phyloP scores from a whole-genome alignment of 2,888 invertebrate genomes.

The Megaustenia siamemsis region DNA sequence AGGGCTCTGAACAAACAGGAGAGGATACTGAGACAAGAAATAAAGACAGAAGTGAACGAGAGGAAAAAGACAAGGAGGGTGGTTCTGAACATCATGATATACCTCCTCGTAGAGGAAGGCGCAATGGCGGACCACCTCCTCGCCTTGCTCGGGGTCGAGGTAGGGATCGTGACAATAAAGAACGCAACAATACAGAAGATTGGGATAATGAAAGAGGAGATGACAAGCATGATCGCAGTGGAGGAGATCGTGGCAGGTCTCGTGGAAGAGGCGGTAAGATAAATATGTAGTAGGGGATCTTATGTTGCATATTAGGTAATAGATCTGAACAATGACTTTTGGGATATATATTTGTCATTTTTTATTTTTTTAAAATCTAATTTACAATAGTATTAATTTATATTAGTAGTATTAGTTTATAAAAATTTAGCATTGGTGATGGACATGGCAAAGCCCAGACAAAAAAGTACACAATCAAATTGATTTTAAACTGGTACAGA shows the following conservation, averaged over 20 bases:
- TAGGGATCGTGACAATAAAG: slow-evolving; percentile 60
- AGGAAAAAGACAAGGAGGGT: slow-evolving; percentile 63
- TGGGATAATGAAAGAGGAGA: slow-evolving; percentile 53
- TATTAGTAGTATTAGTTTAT: too few species aligned
- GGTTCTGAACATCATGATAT: slow-evolving; percentile 58
- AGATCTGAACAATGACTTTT: too few species aligned
- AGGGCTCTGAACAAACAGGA: slow-evolving; percentile 60
- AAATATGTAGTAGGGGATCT: too few species aligned
- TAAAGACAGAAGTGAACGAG: slow-evolving; percentile 58
- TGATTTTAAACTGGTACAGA: too few species aligned
- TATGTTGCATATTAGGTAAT: too few species aligned
- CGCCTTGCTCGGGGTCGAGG: slow-evolving; percentile 70
- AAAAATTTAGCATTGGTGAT: too few species aligned
- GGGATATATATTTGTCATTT: too few species aligned
- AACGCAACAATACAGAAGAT: slow-evolving; percentile 43
- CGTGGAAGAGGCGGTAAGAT: slow-evolving; percentile 51
- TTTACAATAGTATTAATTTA: too few species aligned
- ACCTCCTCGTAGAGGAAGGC: slow-evolving; percentile 61
- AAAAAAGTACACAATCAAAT: too few species aligned
- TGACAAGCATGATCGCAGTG: slow-evolving; percentile 58
- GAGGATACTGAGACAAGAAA: slow-evolving; percentile 44
- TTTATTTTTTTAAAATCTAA: too few species aligned
- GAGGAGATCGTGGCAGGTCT: slow-evolving; percentile 45
- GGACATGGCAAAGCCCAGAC: too few species aligned
- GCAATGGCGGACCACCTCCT: slow-evolving; percentile 71